Evolutionary conservation across 2,113 vertebrate genomes (phyloP).

Genomic region (Dascyllus trimaculatus): DNA sequence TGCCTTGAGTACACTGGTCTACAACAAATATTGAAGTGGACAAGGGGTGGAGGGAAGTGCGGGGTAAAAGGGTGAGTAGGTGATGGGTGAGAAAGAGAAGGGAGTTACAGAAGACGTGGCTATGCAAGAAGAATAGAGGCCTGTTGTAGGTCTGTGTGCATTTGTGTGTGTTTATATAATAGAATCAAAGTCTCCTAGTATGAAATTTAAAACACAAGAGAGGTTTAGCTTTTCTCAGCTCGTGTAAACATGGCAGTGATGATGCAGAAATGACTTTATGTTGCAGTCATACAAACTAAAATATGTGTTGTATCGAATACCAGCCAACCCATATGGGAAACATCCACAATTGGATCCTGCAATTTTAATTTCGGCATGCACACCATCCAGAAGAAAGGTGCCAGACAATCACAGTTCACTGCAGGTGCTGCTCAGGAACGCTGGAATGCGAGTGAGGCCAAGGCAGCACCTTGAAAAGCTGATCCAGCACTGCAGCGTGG

Average conservation of each 20-base stretch:
- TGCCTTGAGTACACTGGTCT: constrained; percentile 20
- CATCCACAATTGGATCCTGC: constrained; percentile 8
- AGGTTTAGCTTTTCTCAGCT: constrained; percentile 6
- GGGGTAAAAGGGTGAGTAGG: constrained; percentile 50
- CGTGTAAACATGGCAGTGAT: constrained; percentile 17
- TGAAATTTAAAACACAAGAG: constrained; percentile 32
- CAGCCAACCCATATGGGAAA: constrained; percentile 24
- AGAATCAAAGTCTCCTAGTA: constrained; percentile 2
- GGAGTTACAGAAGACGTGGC: constrained; percentile 19
- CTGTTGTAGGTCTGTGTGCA: constrained; percentile 1
- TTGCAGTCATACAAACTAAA: constrained; percentile 3
- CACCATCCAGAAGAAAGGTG: not conserved
- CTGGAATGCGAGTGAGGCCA: constrained; percentile 3
- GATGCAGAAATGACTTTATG: constrained; percentile 9
- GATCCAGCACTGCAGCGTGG: constrained; percentile 8
- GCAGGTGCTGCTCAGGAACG: constrained; percentile 40
- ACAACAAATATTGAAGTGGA: constrained; percentile 53
- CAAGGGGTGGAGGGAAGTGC: constrained; percentile 44
- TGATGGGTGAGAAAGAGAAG: constrained; percentile 8
- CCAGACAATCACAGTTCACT: constrained; percentile 2
- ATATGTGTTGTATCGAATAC: not conserved
- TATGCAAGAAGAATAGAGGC: constrained; percentile 2
- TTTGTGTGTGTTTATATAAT: constrained; percentile 1
- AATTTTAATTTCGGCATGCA: constrained; percentile 9
- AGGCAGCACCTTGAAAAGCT: constrained; percentile 31